phyloP scores from a whole-genome alignment of 1,140 invertebrate species.

The Drosophila lacertosa region DNA sequence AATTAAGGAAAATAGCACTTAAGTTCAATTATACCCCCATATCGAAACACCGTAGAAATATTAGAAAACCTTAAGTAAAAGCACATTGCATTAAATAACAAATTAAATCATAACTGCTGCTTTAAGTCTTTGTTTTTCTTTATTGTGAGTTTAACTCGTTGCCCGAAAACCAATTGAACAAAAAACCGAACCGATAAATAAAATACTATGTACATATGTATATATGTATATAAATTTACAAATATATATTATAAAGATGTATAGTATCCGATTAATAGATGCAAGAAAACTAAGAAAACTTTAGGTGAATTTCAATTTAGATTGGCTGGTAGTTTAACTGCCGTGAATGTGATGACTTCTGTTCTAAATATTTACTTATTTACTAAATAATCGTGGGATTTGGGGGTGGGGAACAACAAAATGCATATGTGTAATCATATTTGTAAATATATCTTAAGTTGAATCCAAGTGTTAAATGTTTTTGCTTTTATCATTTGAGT shows the following conservation, averaged over 20 bases:
- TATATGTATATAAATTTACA: not conserved
- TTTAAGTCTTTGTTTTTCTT: too few relatives aligned
- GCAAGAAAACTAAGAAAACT: not conserved
- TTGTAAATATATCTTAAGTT: slow-evolving; percentile 24
- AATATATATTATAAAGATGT: not conserved
- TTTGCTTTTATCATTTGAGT: slow-evolving; percentile 1
- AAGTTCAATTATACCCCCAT: not conserved
- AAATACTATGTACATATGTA: too few relatives aligned
- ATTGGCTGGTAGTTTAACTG: slow-evolving; percentile 28
- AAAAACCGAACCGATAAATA: not conserved
- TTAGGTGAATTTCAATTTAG: slow-evolving; percentile 2
- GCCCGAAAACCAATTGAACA: too few relatives aligned
- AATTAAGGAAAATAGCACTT: not conserved
- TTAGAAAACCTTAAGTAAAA: not conserved
- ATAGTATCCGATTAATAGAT: not conserved
- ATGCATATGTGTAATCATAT: slow-evolving; percentile 22
- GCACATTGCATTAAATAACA: not conserved
- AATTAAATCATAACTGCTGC: too few relatives aligned
- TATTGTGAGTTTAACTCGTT: too few relatives aligned
- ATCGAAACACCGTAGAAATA: not conserved
- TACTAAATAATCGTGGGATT: slow-evolving; percentile 38
- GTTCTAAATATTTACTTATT: slow-evolving; percentile 19
- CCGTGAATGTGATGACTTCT: slow-evolving; percentile 31
- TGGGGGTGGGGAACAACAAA: slow-evolving; percentile 49
- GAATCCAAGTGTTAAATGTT: slow-evolving; percentile 17